These are phyloP conservation scores for Meteorus cinctellus DNA, from an alignment of 2,888 invertebrate species.

Conservation along the genomic window DNA sequence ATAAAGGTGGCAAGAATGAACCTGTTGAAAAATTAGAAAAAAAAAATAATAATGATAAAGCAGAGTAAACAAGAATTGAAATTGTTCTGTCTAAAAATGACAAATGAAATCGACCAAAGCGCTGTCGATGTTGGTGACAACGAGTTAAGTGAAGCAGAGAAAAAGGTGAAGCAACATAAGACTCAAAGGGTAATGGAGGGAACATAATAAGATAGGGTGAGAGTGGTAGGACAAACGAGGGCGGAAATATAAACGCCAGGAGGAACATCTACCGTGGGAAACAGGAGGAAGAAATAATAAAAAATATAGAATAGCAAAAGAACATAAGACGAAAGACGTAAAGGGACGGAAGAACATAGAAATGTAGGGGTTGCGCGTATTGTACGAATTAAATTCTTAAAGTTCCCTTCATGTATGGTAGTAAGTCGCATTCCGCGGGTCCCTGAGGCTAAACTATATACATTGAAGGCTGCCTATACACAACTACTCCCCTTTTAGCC, in stretches of 20 bases:
- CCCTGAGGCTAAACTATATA: conserved; percentile 56
- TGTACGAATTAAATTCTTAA: conserved; percentile 73
- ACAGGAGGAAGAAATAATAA: conserved; percentile 26
- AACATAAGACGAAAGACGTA: background rate
- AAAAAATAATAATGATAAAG: conserved; percentile 73
- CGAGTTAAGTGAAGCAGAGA: conserved; percentile 65
- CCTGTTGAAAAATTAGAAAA: conserved; percentile 67
- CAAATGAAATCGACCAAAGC: conserved; percentile 74
- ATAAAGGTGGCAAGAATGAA: background rate
- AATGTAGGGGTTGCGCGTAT: conserved; percentile 46
- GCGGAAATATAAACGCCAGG: conserved; percentile 55
- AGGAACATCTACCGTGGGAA: background rate
- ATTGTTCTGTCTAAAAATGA: conserved; percentile 62
- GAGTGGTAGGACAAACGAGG: conserved; percentile 57
- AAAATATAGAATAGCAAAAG: background rate
- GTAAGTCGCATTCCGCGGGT: conserved; percentile 72
- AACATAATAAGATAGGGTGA: conserved; percentile 22
- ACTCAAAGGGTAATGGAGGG: conserved; percentile 39
- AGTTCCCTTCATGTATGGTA: conserved; percentile 70
- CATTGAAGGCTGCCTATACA: background rate
- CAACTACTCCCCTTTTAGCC: conserved; percentile 38
- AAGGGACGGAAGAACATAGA: conserved; percentile 37
- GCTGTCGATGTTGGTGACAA: conserved; percentile 14
- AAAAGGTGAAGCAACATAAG: conserved; percentile 51
- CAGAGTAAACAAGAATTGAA: conserved; percentile 67